Evolutionary conservation across 1,140 invertebrate species (phyloP), one percentile per base, ranked within the genome.

Genomic region (Lasaia peninsularis): DNA sequence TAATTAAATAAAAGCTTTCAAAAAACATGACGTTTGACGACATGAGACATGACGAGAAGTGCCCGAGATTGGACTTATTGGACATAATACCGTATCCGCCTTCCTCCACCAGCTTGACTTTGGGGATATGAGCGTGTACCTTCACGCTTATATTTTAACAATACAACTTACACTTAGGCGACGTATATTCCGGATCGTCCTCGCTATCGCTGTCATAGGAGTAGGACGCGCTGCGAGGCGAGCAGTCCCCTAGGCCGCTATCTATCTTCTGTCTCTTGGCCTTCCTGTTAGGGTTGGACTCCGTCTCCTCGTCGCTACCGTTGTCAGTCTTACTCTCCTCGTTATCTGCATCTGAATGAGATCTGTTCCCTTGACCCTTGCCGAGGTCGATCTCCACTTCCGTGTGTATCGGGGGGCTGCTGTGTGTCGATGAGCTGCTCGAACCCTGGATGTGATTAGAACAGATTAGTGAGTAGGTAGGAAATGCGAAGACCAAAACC

Each of bases 211-310:
- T 10, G 28, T 7, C 12, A 14, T 21, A 37, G 6, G 48, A 12
- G 3, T 5, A 24, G 3, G 58, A 61, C 16, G 63, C 60, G 5
- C 58, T 52, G 53, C 55, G 54, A 0, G 62, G 60, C 1, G 64
- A 51, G 40, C 56, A 18, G 49, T 91, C 91, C 2, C 88, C 91
- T 14, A 92, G 76, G 3, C 91, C 91, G 60, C 90, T 92, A 71
- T 92, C 91, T 31, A 92, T 79, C 72, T 92, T 93, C 71, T 91
- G 89, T n/a, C 91, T 71, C 74, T 91, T 91, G 20, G 77, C 63
- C 14, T 79, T 67, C 53, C 65, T 56, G 24, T 71, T 69, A n/a
- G 63, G 50, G n/a, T 28, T 14, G 7, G 28, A 12, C 5, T 58
- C 58, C 2, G 50, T 12, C 0, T 63, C 65, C 28, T 66, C 61